A percentile compares a stretch with the other conserved stretches of the same genome.
Evolutionary conservation across 1,140 invertebrate species (phyloP).

Genomic region (Hyles euphorbiae): DNA sequence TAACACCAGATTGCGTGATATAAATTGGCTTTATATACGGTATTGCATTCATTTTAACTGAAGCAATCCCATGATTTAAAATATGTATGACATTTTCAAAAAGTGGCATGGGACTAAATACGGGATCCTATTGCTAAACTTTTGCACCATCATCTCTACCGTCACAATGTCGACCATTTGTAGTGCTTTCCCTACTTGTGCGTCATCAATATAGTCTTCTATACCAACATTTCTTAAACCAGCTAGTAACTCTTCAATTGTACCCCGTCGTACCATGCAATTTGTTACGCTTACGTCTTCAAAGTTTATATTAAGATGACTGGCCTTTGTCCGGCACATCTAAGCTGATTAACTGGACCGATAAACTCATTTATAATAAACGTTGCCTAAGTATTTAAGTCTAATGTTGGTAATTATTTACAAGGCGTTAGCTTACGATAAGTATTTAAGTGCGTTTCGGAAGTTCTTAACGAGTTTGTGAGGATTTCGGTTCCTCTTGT

Average conservation of each 20-base stretch:
- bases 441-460: slow-evolving; percentile 13
- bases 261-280: slow-evolving; percentile 13
- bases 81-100: too few species aligned
- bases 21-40: too few species aligned
- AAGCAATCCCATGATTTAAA: too few species aligned
- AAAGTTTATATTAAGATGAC: slow-evolving; percentile 18
- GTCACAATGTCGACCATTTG: too few species aligned
- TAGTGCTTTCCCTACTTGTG: too few species aligned
- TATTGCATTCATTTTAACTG: too few species aligned
- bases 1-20: too few species aligned
- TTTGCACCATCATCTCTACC: too few species aligned
- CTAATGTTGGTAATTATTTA: slow-evolving; percentile 25
- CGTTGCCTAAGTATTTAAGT: slow-evolving; percentile 8
- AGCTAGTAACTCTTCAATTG: not conserved
- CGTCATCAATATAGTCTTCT: too few species aligned
- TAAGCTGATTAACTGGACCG: slow-evolving; percentile 34
- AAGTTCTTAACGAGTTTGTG: not conserved
- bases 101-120: too few species aligned
- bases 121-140: too few species aligned
- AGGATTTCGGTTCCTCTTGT: too few species aligned
- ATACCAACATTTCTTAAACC: not conserved
- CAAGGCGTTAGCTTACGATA: slow-evolving; percentile 26
- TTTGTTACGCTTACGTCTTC: slow-evolving; percentile 24
- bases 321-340: slow-evolving; percentile 24
- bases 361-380: slow-evolving; percentile 33